Conservation (phyloP, 2,797 vertebrate species). For the Coreius guichenoti region DNA sequence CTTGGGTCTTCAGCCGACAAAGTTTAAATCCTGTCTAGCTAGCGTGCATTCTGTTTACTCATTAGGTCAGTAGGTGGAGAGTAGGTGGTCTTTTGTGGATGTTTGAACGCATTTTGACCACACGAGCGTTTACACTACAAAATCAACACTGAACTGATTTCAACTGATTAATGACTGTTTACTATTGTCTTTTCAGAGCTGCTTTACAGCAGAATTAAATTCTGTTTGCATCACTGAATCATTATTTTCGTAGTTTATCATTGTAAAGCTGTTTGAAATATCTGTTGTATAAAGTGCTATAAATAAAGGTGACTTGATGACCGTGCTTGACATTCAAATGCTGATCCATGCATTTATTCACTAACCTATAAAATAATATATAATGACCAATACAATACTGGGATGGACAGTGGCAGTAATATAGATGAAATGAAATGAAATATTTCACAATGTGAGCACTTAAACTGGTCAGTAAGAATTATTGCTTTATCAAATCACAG, state of each 20-base stretch:
- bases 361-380: not conserved
- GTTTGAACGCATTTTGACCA: too few species aligned
- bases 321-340: slow-evolving; percentile 1
- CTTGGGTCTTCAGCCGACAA: too few species aligned
- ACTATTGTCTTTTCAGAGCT: not conserved
- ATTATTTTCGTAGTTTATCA: not conserved
- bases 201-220: too few species aligned
- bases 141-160: not conserved
- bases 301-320: not conserved
- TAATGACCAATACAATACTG: not conserved
- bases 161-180: not conserved
- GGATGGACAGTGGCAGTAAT: not conserved
- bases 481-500: not conserved
- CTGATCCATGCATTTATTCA: slow-evolving; percentile 12
- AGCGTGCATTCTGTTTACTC: fast-evolving
- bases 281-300: not conserved
- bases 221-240: not conserved
- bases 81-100: too few species aligned
- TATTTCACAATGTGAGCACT: not conserved
- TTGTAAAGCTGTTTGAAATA: not conserved
- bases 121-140: too few species aligned
- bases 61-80: too few species aligned
- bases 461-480: not conserved
- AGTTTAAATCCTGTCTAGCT: too few species aligned
- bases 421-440: not conserved